These are phyloP conservation scores for Megaleporinus macrocephalus DNA, from an alignment of 2,113 vertebrate species.

Conservation along the genomic window DNA sequence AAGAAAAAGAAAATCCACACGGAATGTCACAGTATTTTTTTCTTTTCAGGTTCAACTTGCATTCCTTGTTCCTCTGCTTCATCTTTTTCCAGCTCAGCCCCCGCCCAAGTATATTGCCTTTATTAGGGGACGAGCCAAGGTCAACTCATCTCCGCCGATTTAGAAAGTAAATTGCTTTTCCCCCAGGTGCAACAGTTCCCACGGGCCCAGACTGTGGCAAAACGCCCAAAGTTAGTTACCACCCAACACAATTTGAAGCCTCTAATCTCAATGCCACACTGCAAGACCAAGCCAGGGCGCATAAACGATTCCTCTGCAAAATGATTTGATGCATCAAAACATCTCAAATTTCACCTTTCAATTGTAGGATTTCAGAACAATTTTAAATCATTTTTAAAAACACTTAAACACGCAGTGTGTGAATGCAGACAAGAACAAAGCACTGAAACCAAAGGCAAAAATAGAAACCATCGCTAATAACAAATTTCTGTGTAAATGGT, in stretches of 20 bases:
- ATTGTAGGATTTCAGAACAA: no score
- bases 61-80: background rate
- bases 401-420: no score
- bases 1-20: background rate
- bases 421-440: no score
- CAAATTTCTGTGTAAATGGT: no score
- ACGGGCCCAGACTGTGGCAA: background rate
- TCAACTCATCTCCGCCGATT: conserved; percentile 24
- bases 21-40: background rate
- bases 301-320: no score
- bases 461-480: no score
- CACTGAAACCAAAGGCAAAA: no score
- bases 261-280: background rate
- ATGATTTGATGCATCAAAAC: no score
- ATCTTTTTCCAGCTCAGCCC: no score
- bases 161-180: conserved; percentile 31
- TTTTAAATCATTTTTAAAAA: no score
- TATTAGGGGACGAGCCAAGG: conserved; percentile 24
- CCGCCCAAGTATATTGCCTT: background rate
- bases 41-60: background rate
- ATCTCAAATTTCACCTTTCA: no score
- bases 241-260: conserved; percentile 11
- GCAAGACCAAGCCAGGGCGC: no score
- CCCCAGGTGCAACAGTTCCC: conserved; percentile 10
- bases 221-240: background rate